Evolutionary conservation across 2,888 invertebrate genomes (phyloP).

Genomic region (Dasypolia templi): DNA sequence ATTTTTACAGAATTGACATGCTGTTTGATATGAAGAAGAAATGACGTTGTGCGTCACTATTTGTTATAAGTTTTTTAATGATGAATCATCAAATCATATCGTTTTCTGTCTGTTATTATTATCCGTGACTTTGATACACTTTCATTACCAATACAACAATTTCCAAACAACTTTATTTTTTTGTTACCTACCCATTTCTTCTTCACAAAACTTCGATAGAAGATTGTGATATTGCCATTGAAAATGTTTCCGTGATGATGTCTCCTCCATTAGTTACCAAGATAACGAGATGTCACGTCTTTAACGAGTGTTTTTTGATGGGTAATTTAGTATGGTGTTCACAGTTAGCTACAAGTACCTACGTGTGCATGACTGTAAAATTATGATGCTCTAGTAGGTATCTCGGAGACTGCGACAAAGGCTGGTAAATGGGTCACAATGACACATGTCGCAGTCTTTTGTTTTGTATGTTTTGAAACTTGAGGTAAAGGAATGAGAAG

Average conservation of each 20-base stretch:
- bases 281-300: slow-evolving; percentile 58
- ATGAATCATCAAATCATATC: slow-evolving; percentile 1
- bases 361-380: slow-evolving; percentile 72
- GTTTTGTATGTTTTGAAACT: slow-evolving; percentile 9
- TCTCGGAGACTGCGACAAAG: slow-evolving; percentile 22
- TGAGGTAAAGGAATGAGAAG: background rate
- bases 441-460: slow-evolving; percentile 25
- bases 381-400: slow-evolving; percentile 57
- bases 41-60: background rate
- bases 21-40: background rate
- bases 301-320: slow-evolving; percentile 47
- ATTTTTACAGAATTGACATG: no score
- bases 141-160: background rate
- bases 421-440: slow-evolving; percentile 51
- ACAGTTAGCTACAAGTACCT: slow-evolving; percentile 55
- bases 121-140: slow-evolving; percentile 17
- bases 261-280: slow-evolving; percentile 17
- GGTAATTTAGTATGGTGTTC: slow-evolving; percentile 59
- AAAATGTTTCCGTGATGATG: slow-evolving; percentile 11
- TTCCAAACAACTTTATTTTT: background rate
- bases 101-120: background rate
- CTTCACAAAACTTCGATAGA: no score
- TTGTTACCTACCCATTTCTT: background rate
- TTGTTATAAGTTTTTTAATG: background rate
- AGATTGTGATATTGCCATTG: slow-evolving; percentile 16